A percentile compares a stretch with the other conserved stretches of the same genome.
phyloP scores from a whole-genome alignment of 2,888 invertebrate genomes.

The Eulithis prunata region DNA sequence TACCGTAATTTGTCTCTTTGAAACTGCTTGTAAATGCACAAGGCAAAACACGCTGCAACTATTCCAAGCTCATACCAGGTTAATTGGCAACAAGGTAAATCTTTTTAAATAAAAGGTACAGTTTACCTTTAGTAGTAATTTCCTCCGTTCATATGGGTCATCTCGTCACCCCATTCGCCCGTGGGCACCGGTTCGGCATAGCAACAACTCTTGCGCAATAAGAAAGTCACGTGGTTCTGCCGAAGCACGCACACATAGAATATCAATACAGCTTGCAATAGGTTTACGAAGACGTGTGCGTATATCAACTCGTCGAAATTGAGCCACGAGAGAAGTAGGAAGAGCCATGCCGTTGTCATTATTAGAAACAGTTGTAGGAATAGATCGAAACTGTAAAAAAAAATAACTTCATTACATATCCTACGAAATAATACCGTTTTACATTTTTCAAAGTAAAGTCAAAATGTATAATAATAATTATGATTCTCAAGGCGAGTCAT shows the following conservation, averaged over 20 bases:
- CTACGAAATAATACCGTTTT: too few species aligned
- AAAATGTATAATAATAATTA: too few species aligned
- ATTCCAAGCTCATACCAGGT: too few species aligned
- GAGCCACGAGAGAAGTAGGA: slow-evolving; percentile 90
- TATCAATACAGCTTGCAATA: slow-evolving; percentile 89
- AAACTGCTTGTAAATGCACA: too few species aligned
- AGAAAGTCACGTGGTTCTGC: slow-evolving; percentile 91
- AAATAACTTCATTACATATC: neutral
- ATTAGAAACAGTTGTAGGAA: slow-evolving; percentile 89
- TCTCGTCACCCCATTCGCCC: slow-evolving; percentile 95
- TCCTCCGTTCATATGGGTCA: slow-evolving; percentile 93
- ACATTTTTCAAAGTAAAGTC: too few species aligned
- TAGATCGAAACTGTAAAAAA: slow-evolving; percentile 88
- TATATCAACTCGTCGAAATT: slow-evolving; percentile 89
- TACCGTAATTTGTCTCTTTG: too few species aligned
- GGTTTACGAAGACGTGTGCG: slow-evolving; percentile 89
- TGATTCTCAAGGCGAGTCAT: too few species aligned
- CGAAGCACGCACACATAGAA: slow-evolving; percentile 91
- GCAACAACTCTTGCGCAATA: slow-evolving; percentile 91
- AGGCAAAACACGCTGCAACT: too few species aligned
- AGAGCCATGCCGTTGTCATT: slow-evolving; percentile 91
- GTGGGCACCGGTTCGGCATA: slow-evolving; percentile 89
- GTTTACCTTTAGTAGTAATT: slow-evolving; percentile 55
- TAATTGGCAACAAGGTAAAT: too few species aligned
- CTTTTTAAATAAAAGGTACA: neutral